phyloP scores from a whole-genome alignment of 1,140 invertebrate species.

The Stegodyphus dumicola region DNA sequence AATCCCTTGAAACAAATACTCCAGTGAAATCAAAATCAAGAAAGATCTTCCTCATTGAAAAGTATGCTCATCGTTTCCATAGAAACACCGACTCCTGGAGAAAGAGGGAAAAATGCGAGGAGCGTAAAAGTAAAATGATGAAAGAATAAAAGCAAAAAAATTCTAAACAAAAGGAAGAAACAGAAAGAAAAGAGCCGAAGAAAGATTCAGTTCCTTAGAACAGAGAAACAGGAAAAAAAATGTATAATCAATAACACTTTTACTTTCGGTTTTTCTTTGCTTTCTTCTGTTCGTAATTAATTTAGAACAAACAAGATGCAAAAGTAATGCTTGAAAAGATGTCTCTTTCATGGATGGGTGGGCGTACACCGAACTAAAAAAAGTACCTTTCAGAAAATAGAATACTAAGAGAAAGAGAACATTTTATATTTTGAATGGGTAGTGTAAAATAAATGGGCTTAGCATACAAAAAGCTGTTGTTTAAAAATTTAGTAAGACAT shows the following conservation, averaged over 20 bases:
- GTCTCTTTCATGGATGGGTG: background rate
- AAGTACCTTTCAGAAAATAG: too few species aligned
- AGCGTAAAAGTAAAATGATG: background rate
- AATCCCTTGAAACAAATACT: background rate
- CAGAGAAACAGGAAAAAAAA: background rate
- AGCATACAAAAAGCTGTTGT: too few species aligned
- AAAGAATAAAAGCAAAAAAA: background rate
- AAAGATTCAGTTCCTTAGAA: background rate
- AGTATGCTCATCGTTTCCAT: background rate
- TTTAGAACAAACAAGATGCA: background rate
- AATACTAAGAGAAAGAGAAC: too few species aligned
- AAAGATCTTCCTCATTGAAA: constrained; percentile 2
- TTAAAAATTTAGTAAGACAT: too few species aligned
- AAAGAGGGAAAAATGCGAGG: background rate
- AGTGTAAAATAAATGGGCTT: too few species aligned
- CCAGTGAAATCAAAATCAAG: background rate
- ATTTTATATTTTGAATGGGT: too few species aligned
- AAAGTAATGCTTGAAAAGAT: background rate
- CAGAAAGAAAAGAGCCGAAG: background rate
- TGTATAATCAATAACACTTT: constrained; percentile 1
- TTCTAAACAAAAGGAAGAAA: background rate
- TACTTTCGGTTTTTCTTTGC: background rate
- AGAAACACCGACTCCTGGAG: background rate
- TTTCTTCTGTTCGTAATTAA: background rate
- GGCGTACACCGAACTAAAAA: too few species aligned